Evolutionary conservation across 2,113 vertebrate genomes (phyloP), one percentile per base, ranked within the genome.

Genomic region (Cyphomyrus discorhynchus): DNA sequence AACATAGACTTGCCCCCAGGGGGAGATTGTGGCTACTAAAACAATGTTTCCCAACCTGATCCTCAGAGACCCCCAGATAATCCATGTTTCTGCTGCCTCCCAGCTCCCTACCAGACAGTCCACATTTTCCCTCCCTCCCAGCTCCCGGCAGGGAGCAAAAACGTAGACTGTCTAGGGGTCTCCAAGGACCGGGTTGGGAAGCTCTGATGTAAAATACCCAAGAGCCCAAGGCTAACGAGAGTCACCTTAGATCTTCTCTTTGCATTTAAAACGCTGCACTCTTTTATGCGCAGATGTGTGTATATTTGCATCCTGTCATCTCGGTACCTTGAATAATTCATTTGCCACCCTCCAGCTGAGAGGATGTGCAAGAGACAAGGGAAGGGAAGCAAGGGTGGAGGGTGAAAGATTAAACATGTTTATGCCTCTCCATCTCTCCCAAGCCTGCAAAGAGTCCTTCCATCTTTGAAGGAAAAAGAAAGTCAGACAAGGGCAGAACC

Each of bases 321-420:
- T 90, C 93, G 94, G 91, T 89, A 92, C 93, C 94, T 95, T 95
- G 95, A 96, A 96, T 96, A 96, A 96, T 95, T 95, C 96, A 93
- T 70, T 31, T 70, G 8, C 62, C 62, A 94, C 90, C 45, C 93
- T 95, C 95, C 93, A 93, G 93, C 95, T 95, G 95, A 90, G 91
- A 93, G 93, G 95, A 94, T 94, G 95, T 93, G 94, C 95, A 94
- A 94, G 93, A 92, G 89, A 92, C 47, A 53, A 91, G 70, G 89
- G 50, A 80, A 42, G 49, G 58, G 86, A 90, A 91, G 91, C 91
- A 39, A 35, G 92, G 82, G 49, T 89, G 19, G 39, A 47, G 21
- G 90, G 91, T 90, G 90, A 92, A 88, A 92, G 93, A 94, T 95
- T 95, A 95, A 95, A 96, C 95, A 93, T 96, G 94, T 93, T 94